Evolutionary conservation across 2,797 vertebrate genomes (phyloP), one percentile per base, ranked within the genome.

Genomic region (Cirrhinus mrigala): DNA sequence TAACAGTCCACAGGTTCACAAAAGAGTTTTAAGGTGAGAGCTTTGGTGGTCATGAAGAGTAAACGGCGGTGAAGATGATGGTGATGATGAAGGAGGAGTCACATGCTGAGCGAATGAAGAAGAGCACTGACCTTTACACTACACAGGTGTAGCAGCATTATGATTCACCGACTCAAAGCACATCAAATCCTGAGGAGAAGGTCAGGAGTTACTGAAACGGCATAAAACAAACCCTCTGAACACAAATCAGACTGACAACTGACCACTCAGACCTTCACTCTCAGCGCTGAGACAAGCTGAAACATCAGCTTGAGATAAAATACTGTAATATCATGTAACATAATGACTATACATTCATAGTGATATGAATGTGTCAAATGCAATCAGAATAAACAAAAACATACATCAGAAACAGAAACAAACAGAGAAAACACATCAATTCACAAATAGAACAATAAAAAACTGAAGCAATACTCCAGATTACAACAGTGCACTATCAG

Each of bases 141-240:
- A 98, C 97, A 98, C 96, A 99, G 97, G 96, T 98, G 97, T 95
- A 99, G 97, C 97, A 99, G 97, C 98, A 99, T 99, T 96, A 96
- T 98, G 97, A 97, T 94, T 95, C 96, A 95, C 94, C 96, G 97
- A 97, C 95, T 96, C 96, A 96, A 97, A 96, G 96, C 94, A 96
- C 97, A 97, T 95, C 97, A 97, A 96, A 96, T 97, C 97, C 98
- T 99, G 96, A 95, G 95, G 94, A 97, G 95, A 96, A 96, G 96
- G 95, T 96, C 97, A 91, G 96, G 96, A 92, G 95, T 98, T 97
- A 98, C 91, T 93, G 90, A 92, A 81, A 52, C 64, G 81, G 50
- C 73, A 66, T 68, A 70, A 58, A 82, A 73, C 68, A 75, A 24
- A 64, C 14, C 1, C 20, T 33, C 29, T 64, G 3, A 81, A 58